phyloP scores from a whole-genome alignment of 2,797 vertebrate genomes.

The Iguana delicatissima region DNA sequence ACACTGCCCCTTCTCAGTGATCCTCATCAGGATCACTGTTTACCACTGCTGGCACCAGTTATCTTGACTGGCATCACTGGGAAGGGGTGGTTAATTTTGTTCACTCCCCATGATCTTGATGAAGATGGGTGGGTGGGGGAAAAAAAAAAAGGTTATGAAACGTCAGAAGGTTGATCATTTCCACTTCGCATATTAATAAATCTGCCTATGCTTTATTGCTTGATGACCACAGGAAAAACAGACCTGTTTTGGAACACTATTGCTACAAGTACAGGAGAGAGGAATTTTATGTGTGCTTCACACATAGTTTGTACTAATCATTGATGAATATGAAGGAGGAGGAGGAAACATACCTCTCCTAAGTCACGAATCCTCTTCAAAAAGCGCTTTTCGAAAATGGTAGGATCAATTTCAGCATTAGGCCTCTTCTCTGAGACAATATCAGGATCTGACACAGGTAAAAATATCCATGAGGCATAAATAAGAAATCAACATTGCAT shows the following conservation, averaged over 20 bases:
- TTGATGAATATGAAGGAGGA: neutral
- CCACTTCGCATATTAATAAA: no score
- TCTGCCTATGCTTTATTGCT: no score
- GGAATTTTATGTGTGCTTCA: neutral
- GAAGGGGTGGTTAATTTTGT: neutral
- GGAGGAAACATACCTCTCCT: conserved; percentile 86
- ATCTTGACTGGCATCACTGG: neutral
- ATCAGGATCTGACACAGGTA: conserved; percentile 82
- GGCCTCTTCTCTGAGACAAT: conserved; percentile 87
- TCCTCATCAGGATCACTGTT: neutral
- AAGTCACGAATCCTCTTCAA: conserved; percentile 90
- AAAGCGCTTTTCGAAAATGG: conserved; percentile 95
- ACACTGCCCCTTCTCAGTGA: neutral
- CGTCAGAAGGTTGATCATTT: no score
- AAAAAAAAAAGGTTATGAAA: neutral
- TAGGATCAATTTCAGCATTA: conserved; percentile 89
- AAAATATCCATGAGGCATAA: neutral
- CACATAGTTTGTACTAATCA: neutral
- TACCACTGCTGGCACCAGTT: neutral
- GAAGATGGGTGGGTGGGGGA: neutral
- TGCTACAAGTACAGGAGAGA: neutral
- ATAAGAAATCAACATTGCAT: neutral
- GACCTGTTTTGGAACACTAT: neutral
- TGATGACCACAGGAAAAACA: neutral
- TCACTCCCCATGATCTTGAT: neutral